Evolutionary conservation across 2,113 vertebrate genomes (phyloP).

Genomic region (Macroglossus sobrinus): DNA sequence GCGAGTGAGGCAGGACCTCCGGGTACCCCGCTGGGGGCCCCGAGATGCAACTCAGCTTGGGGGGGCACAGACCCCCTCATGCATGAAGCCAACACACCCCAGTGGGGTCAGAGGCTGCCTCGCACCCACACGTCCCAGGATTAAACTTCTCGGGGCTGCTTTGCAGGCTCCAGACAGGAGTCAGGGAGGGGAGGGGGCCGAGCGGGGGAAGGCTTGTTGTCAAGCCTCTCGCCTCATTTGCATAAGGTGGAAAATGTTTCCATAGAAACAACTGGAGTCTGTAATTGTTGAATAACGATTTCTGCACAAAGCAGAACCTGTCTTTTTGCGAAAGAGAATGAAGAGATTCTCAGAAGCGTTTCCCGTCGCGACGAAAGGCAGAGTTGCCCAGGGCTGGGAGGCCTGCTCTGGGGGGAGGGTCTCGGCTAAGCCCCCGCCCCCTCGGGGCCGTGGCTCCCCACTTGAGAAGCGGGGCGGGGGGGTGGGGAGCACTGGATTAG

Average conservation of each 20-base stretch:
- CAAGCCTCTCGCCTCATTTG: constrained; percentile 76
- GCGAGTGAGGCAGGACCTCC: accelerated
- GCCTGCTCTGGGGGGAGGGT: background rate
- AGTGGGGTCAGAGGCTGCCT: background rate
- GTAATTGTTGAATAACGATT: constrained; percentile 83
- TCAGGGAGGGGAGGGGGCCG: background rate
- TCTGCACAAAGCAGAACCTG: constrained; percentile 72
- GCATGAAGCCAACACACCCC: accelerated
- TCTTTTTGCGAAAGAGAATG: constrained; percentile 60
- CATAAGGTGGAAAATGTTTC: constrained; percentile 81
- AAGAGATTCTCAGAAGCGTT: constrained; percentile 28
- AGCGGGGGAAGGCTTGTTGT: constrained; percentile 52
- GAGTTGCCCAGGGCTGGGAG: background rate
- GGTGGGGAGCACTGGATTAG: accelerated
- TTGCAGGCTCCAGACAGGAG: background rate
- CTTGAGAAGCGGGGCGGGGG: background rate
- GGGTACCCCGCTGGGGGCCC: background rate
- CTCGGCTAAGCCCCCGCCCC: background rate
- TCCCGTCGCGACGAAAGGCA: background rate
- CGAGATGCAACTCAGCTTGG: accelerated
- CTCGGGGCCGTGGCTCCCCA: background rate
- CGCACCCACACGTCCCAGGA: accelerated
- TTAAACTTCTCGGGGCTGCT: constrained; percentile 15
- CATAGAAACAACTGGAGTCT: constrained; percentile 82
- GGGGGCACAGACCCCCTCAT: accelerated